Evolutionary conservation across 2,113 vertebrate genomes (phyloP).

Genomic region (Peromyscus californicus): DNA sequence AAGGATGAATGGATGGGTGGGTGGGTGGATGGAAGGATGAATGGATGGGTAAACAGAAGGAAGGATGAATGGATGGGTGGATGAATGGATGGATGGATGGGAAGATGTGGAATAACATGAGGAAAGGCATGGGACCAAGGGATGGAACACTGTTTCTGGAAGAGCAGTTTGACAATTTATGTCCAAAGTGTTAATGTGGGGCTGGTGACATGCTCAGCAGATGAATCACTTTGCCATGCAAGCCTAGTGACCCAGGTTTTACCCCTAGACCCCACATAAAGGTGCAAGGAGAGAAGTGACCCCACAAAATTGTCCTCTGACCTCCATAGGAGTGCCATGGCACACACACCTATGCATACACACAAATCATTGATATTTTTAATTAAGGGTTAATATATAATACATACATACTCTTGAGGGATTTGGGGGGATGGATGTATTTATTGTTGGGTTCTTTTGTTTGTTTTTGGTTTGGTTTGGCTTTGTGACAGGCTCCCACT

Average conservation of each 20-base stretch:
- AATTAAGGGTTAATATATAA: background rate
- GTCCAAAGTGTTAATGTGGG: background rate
- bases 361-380: background rate
- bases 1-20: too few species aligned
- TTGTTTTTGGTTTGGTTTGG: background rate
- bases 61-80: too few species aligned
- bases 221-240: background rate
- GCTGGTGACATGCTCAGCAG: background rate
- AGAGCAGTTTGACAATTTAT: background rate
- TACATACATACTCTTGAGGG: background rate
- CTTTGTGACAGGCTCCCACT: background rate
- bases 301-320: background rate
- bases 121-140: background rate
- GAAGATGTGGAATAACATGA: slow-evolving; percentile 33
- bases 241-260: background rate
- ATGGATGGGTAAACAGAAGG: too few species aligned
- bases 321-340: background rate
- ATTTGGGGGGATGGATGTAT: background rate
- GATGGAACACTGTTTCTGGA: background rate
- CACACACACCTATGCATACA: background rate
- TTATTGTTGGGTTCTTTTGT: background rate
- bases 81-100: background rate
- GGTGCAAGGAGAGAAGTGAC: background rate
- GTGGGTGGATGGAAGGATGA: too few species aligned
- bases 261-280: background rate